Conservation (phyloP, 2,113 vertebrate genomes). For the Girardinichthys multiradiatus region DNA sequence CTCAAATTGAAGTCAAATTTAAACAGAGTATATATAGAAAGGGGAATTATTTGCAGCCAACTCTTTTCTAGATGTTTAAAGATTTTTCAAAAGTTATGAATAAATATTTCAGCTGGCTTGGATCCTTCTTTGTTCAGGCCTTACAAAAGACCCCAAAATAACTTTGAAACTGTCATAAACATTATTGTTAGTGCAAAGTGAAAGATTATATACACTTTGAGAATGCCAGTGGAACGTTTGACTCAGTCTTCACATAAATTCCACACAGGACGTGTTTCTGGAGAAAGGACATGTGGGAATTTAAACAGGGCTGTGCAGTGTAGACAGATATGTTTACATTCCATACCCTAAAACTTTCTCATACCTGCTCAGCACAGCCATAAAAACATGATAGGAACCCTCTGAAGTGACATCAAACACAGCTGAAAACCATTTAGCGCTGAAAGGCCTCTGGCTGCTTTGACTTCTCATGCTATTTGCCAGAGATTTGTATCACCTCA, state of each 20-base stretch:
- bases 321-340: constrained; percentile 48
- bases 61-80: constrained; percentile 31
- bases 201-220: constrained; percentile 33
- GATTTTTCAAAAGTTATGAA: background rate
- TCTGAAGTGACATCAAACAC: constrained; percentile 61
- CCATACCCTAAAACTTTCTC: constrained; percentile 39
- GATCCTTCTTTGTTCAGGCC: background rate
- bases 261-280: constrained; percentile 9
- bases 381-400: constrained; percentile 46
- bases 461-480: constrained; percentile 37
- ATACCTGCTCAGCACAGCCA: constrained; percentile 34
- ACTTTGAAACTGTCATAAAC: background rate
- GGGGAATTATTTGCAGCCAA: background rate
- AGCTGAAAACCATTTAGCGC: constrained; percentile 57
- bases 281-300: background rate
- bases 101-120: background rate
- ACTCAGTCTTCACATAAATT: constrained; percentile 27
- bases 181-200: constrained; percentile 6
- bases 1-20: constrained; percentile 18
- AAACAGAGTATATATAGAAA: constrained; percentile 15
- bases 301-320: background rate
- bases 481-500: constrained; percentile 52
- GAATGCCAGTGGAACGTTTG: constrained; percentile 39
- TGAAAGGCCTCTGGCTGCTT: constrained; percentile 52
- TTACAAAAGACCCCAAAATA: constrained; percentile 1